These are phyloP conservation scores for Plebejus melissa DNA, from an alignment of 2,888 invertebrate genomes.

Conservation along the genomic window DNA sequence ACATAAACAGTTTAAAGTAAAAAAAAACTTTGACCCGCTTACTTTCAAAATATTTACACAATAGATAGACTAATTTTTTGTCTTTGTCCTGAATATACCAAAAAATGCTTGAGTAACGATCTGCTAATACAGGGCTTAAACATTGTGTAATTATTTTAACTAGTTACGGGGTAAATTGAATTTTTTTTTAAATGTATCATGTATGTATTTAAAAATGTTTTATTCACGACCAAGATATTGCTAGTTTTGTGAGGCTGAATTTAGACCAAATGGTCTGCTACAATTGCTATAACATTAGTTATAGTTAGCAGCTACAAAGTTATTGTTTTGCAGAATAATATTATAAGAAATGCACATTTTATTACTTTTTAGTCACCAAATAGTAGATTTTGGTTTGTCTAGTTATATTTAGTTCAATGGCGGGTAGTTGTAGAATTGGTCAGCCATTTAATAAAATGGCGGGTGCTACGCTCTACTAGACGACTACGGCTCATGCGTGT, in stretches of 20 bases:
- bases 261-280: not conserved
- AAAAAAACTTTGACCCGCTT: no score
- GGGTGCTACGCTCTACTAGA: not conserved
- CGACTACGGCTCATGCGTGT: constrained; percentile 11
- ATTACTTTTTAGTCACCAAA: constrained; percentile 43
- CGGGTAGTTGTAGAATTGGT: not conserved
- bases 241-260: constrained; percentile 9
- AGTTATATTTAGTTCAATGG: not conserved
- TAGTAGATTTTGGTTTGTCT: constrained; percentile 47
- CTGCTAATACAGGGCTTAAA: no score
- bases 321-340: not conserved
- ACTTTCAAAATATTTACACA: no score
- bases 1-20: no score
- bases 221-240: not conserved
- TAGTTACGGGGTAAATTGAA: no score
- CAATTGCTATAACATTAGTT: no score
- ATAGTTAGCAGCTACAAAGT: no score
- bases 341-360: constrained; percentile 6
- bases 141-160: no score
- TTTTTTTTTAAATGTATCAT: not conserved
- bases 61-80: no score
- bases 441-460: not conserved
- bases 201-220: not conserved
- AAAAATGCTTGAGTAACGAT: no score
- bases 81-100: no score